Evolutionary conservation across 2,113 vertebrate genomes (phyloP).

Genomic region (Trachemys scripta): DNA sequence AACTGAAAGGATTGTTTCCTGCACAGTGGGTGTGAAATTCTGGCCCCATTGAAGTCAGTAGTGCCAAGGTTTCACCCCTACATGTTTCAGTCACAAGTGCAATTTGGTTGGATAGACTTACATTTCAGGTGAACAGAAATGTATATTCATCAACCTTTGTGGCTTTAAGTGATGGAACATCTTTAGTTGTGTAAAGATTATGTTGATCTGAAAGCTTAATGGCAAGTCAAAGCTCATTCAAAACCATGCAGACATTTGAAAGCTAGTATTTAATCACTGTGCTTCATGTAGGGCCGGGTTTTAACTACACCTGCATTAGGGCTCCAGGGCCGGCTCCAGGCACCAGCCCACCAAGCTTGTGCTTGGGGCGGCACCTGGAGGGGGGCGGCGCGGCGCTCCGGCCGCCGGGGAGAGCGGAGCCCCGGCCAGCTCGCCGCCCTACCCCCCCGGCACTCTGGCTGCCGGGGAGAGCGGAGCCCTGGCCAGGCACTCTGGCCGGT

Average conservation of each 20-base stretch:
- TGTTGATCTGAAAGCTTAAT: constrained; percentile 64
- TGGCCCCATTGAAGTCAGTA: background rate
- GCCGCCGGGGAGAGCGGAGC: no score
- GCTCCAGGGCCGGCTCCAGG: background rate
- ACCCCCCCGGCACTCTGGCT: no score
- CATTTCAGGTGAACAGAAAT: constrained; percentile 68
- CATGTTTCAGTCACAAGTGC: constrained; percentile 76
- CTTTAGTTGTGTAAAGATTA: constrained; percentile 60
- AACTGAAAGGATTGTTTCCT: constrained; percentile 26
- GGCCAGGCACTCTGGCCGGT: no score
- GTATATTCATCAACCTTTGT: constrained; percentile 34
- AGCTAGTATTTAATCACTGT: constrained; percentile 53
- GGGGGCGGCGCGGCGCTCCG: no score
- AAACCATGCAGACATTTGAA: constrained; percentile 36
- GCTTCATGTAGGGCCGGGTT: constrained; percentile 59
- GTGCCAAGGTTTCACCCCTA: constrained; percentile 45
- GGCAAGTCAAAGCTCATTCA: constrained; percentile 56
- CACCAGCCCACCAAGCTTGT: no score
- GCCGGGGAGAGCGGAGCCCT: no score
- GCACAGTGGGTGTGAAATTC: constrained; percentile 14
- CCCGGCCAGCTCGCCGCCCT: no score
- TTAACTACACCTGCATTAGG: constrained; percentile 42
- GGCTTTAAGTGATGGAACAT: constrained; percentile 60
- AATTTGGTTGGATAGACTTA: constrained; percentile 71
- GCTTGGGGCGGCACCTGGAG: no score